A percentile compares a stretch with the other conserved stretches of the same genome.
Conservation (phyloP, 2,797 vertebrate genomes). For the Coilia nasus region DNA sequence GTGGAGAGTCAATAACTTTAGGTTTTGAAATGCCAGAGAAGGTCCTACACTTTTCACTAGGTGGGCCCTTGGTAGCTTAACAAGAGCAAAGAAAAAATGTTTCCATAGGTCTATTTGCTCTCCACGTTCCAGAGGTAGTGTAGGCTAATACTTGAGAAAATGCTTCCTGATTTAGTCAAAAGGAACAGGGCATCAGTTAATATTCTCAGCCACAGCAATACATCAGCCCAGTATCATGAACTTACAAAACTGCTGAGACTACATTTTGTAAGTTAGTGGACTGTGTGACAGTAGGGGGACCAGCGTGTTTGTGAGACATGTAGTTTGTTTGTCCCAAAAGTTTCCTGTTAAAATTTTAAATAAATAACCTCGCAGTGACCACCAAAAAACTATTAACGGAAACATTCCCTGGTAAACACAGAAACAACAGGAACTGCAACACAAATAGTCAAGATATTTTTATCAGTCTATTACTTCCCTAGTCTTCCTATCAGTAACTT, state of each 20-base stretch:
- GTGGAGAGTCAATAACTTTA: not conserved
- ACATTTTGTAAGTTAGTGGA: not conserved
- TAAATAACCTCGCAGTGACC: not conserved
- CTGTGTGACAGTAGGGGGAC: not conserved
- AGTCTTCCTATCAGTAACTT: conserved; percentile 36
- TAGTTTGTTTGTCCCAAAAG: conserved; percentile 40
- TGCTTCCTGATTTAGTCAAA: not conserved
- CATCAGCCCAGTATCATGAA: not conserved
- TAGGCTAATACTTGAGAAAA: not conserved
- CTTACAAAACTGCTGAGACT: not conserved
- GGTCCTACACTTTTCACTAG: not conserved
- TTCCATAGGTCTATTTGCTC: not conserved
- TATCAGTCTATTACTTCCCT: conserved; percentile 43
- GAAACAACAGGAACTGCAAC: conserved; percentile 47
- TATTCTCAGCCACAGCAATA: not conserved
- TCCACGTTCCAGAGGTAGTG: not conserved
- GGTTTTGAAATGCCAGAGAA: not conserved
- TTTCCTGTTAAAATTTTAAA: conserved; percentile 45
- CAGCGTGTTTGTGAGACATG: not conserved
- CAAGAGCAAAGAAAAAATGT: not conserved
- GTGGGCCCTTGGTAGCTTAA: not conserved
- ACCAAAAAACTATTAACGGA: conserved; percentile 44
- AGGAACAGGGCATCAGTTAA: not conserved
- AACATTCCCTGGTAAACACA: conserved; percentile 40
- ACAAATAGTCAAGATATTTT: conserved; percentile 37